Conservation (phyloP, 1,140 invertebrate genomes). For the Drosophila melanogaster region DNA sequence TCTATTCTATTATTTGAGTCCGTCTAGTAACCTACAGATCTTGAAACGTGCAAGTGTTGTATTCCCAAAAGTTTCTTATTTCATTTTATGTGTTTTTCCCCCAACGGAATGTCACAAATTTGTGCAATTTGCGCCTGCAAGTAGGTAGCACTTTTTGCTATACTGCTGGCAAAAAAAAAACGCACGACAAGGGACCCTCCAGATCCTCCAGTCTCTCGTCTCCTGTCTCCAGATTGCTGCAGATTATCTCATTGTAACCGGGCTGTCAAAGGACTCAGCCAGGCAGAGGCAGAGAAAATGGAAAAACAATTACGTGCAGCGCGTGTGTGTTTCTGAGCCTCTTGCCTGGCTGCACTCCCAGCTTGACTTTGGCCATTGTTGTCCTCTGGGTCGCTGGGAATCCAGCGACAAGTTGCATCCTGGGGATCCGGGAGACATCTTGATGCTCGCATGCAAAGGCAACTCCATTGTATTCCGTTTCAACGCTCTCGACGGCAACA, state of each 20-base stretch:
- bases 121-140: conserved; percentile 56
- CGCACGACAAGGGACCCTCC: not conserved
- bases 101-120: conserved; percentile 34
- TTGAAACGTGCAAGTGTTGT: too few species aligned
- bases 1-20: too few species aligned
- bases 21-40: too few species aligned
- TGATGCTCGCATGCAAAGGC: conserved; percentile 56
- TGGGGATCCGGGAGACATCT: conserved; percentile 52
- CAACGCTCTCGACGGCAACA: conserved; percentile 17
- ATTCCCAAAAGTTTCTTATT: not conserved
- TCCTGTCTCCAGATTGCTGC: conserved; percentile 37
- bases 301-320: conserved; percentile 61
- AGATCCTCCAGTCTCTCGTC: not conserved
- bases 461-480: conserved; percentile 31
- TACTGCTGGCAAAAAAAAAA: conserved; percentile 2
- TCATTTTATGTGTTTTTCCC: not conserved
- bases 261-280: conserved; percentile 60
- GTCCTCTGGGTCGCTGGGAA: conserved; percentile 32
- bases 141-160: conserved; percentile 39
- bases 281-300: conserved; percentile 41
- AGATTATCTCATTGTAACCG: conserved; percentile 58
- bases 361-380: conserved; percentile 64
- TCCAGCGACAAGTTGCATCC: conserved; percentile 46
- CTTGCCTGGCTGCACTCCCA: conserved; percentile 59
- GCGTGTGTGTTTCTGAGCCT: conserved; percentile 21